Evolutionary conservation across 1,140 invertebrate genomes (phyloP).

Genomic region (Trichoplusia ni): DNA sequence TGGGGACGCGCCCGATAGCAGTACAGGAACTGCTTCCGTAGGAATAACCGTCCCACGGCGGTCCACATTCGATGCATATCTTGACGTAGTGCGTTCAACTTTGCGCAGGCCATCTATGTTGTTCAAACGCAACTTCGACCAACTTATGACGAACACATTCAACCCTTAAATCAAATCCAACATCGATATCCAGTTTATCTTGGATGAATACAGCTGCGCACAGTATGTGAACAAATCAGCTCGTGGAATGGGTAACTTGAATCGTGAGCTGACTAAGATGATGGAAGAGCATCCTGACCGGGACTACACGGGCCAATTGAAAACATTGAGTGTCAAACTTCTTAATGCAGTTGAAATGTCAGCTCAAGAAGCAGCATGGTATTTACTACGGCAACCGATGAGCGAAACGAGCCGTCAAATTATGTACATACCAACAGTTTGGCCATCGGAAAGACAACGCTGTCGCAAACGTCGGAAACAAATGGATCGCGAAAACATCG

Average conservation of each 20-base stretch:
- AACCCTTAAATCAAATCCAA: constrained; percentile 62
- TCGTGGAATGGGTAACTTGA: constrained; percentile 63
- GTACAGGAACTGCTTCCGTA: too few species aligned
- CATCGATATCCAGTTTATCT: constrained; percentile 70
- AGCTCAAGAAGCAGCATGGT: constrained; percentile 75
- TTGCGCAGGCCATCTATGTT: constrained; percentile 49
- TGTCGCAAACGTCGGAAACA: constrained; percentile 52
- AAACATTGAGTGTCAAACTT: constrained; percentile 60
- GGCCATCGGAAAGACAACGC: constrained; percentile 60
- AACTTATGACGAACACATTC: constrained; percentile 60
- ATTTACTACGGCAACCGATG: constrained; percentile 56
- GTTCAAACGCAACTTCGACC: constrained; percentile 51
- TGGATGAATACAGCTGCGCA: constrained; percentile 65
- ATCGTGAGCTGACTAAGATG: constrained; percentile 54
- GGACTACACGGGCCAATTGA: constrained; percentile 48
- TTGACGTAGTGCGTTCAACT: constrained; percentile 59
- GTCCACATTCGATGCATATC: too few species aligned
- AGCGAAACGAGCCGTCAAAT: constrained; percentile 45
- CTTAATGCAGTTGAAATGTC: constrained; percentile 68
- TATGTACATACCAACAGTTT: constrained; percentile 65
- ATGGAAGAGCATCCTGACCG: constrained; percentile 58
- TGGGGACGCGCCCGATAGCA: too few species aligned
- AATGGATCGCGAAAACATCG: constrained; percentile 49
- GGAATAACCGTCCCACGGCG: too few species aligned
- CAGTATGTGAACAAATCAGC: constrained; percentile 63